Base-by-base conservation (phyloP, 2,797 vertebrate species). In the Enteromius viviparus region DNA sequence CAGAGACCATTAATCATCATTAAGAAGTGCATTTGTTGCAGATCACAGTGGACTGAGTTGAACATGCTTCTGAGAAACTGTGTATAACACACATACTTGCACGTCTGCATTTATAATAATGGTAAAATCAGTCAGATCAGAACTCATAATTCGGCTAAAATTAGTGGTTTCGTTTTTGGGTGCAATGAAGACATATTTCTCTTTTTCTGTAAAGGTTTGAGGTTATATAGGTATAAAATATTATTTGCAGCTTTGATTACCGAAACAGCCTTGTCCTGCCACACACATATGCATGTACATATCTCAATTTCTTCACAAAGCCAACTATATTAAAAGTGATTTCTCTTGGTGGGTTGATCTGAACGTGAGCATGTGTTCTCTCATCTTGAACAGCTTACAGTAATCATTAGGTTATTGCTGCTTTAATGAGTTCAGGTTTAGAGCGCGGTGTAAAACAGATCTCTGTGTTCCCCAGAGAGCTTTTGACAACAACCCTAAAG, bases 301-400 rank as follows among this genome's bases (percentile, higher is more conserved):
- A 60, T 58, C 5, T 23, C 53, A 7, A 26, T 29, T 29, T 62
- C 75, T 60, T 19, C 4, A 26, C 37, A 45, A 64, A 78, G 58
- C 60, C 76, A 60, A 4, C 26, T 72, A 60, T 81, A 72, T 81
- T 81, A 72, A 49, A 62, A 62, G 40, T 6, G 0, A 47, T 80
- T 80, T 71, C 12, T 80, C 78, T 60, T 60, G 11, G 6, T 62
- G 26, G 8, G 65, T 26, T 64, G 17, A 23, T 40, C n/a, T 7
- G 11, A 32, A 8, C 40, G 19, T 75, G 69, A 40, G 21, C 62
- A 70, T 79, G 51, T 29, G 42, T 19, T 26, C 55, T 42, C 40
- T 75, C 76, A 80, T 88, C 79, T 87, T 81, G 78, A 87, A 89
- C 65, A 79, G 81, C 77, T 85, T 86, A 66, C 51, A 60, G 79